Evolutionary conservation across 2,113 vertebrate genomes (phyloP).

Genomic region (Chionomys nivalis): DNA sequence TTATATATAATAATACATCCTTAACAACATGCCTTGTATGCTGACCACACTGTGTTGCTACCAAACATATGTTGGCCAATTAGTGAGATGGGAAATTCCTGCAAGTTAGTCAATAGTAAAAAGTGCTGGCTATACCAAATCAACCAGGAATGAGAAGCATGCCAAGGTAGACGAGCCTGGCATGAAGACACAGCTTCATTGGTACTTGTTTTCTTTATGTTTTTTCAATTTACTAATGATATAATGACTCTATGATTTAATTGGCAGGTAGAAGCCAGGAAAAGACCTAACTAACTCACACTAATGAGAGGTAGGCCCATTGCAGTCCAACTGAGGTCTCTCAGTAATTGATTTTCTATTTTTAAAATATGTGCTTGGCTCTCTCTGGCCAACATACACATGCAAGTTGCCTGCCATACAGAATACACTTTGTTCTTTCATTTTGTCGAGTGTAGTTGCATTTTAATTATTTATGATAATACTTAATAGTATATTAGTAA

Average conservation of each 20-base stretch:
- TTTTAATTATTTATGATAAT: conserved; percentile 81
- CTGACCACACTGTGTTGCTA: background rate
- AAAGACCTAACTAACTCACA: conserved; percentile 73
- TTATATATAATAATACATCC: background rate
- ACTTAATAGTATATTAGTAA: conserved; percentile 78
- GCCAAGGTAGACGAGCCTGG: background rate
- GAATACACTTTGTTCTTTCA: conserved; percentile 73
- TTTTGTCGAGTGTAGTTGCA: conserved; percentile 72
- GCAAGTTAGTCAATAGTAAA: background rate
- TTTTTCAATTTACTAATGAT: conserved; percentile 63
- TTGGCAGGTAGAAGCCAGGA: conserved; percentile 70
- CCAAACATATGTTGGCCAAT: conserved; percentile 19
- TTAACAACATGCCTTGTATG: background rate
- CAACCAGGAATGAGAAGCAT: background rate
- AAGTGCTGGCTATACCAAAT: background rate
- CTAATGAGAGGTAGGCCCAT: conserved; percentile 77
- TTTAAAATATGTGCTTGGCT: conserved; percentile 75
- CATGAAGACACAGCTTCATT: conserved; percentile 55
- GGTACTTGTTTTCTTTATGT: background rate
- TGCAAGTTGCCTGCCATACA: conserved; percentile 62
- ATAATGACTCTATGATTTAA: conserved; percentile 73
- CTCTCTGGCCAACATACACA: conserved; percentile 60
- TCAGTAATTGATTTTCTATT: conserved; percentile 78
- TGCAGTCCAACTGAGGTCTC: conserved; percentile 48
- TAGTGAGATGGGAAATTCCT: conserved; percentile 52